Evolutionary conservation across 2,113 vertebrate genomes (phyloP), one percentile per base, ranked within the genome.

Genomic region (Ophiodon elongatus): DNA sequence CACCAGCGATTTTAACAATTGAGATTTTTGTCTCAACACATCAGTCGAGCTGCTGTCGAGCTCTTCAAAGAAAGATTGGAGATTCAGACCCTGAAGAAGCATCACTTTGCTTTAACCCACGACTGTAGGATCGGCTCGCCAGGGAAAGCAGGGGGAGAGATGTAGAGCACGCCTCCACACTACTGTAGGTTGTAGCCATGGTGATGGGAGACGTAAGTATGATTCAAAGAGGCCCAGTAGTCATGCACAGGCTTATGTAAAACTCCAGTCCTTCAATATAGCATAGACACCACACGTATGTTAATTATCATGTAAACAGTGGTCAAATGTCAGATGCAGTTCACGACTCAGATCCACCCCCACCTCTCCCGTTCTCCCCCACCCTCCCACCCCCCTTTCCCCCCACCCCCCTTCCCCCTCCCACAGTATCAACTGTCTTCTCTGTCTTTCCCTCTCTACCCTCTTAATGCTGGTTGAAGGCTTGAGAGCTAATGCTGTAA

Each of bases 111-210:
- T 88, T 89, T 82, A 88, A 91, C 90, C 90, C 87, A 91, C 79
- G 68, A 81, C 90, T 86, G 88, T 66, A 72, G 87, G 77, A 82
- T 84, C 54, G 67, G 69, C 87, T 91, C 69, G 56, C 86, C 79
- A 65, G 88, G 87, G 87, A 83, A 87, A 85, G 82, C 86, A 83
- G 6, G 54, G 27, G 75, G 83, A 80, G 78, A 79, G 85, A 91
- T 80, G 88, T 62, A 85, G 84, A 85, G 73, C 21, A 77, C 85
- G 86, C 92, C 92, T 93, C 91, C 91, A 93, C 93, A 91, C 81
- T 86, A 87, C 87, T 88, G 91, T 92, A 92, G 90, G 90, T 88
- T 90, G 93, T 94, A 91, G 87, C 92, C 93, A 95, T 94, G 93
- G 93, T 88, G 93, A 95, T 91, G 80, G 66, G 84, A 92, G 88